Percentiles rank a stretch among this genome's conserved stretches.
These are phyloP conservation scores for Sapajus apella DNA, from an alignment of 2,113 vertebrate genomes.

Conservation along the genomic window DNA sequence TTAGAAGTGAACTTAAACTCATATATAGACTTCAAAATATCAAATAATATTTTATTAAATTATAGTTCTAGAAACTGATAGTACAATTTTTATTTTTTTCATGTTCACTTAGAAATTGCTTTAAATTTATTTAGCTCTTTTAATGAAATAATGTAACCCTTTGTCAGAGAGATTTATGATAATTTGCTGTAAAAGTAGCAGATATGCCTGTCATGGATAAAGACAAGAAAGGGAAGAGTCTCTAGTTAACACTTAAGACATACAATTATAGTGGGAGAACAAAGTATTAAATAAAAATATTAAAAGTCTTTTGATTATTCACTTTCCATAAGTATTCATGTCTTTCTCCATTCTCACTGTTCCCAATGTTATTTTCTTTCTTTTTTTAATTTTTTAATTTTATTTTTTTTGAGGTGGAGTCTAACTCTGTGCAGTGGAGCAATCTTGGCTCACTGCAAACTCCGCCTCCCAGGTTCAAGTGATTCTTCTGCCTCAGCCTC, in stretches of 20 bases:
- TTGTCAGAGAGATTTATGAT: neutral
- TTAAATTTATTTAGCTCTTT: neutral
- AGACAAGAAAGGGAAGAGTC: neutral
- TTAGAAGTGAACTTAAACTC: neutral
- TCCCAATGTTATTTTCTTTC: neutral
- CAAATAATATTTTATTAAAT: neutral
- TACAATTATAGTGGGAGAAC: neutral
- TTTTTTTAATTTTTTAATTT: too few relatives aligned
- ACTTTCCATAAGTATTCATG: neutral
- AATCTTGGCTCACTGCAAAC: too few relatives aligned
- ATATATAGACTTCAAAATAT: neutral
- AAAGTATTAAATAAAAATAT: constrained; percentile 11
- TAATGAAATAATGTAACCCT: neutral
- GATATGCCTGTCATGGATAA: neutral
- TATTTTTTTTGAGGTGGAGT: too few relatives aligned
- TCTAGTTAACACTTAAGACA: constrained; percentile 9
- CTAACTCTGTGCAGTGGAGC: too few relatives aligned
- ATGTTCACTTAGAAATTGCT: neutral
- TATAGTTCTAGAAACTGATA: neutral
- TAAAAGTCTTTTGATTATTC: neutral
- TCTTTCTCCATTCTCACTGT: neutral
- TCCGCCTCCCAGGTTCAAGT: too few relatives aligned
- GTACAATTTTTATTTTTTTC: neutral
- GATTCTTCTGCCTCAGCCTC: too few relatives aligned
- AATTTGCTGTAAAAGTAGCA: neutral